Conservation (phyloP, 2,797 vertebrate species). For the Cossypha caffra region DNA sequence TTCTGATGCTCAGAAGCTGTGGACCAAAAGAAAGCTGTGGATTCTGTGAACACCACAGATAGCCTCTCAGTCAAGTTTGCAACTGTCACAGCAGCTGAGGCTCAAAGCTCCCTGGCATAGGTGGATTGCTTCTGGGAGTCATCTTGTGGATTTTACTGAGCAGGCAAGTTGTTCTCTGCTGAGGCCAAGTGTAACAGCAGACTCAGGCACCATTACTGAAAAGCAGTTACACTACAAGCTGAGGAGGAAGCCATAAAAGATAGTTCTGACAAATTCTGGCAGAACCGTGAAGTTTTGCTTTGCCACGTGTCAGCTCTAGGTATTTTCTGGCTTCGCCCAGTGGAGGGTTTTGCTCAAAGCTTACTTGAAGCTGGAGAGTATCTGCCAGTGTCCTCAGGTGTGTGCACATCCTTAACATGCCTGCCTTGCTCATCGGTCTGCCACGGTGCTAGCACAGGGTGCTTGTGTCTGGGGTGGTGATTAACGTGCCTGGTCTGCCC, state of each 20-base stretch:
- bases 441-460: background rate
- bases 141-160: background rate
- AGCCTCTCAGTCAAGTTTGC: background rate
- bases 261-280: background rate
- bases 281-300: background rate
- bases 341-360: background rate
- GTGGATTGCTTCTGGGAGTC: background rate
- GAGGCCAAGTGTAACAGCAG: background rate
- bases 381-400: background rate
- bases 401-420: background rate
- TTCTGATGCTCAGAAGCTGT: background rate
- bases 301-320: background rate
- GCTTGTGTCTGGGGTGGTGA: background rate
- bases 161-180: background rate
- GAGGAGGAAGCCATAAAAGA: background rate
- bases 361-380: background rate
- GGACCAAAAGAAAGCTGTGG: background rate
- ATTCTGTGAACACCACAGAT: accelerated
- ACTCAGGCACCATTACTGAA: background rate
- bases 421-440: background rate
- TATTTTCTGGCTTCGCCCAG: background rate
- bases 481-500: constrained; percentile 42
- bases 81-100: background rate
- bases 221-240: background rate
- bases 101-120: background rate